Percentiles rank a stretch among this genome's conserved stretches.
phyloP scores from a whole-genome alignment of 2,797 vertebrate species.

The Channallabes apus region DNA sequence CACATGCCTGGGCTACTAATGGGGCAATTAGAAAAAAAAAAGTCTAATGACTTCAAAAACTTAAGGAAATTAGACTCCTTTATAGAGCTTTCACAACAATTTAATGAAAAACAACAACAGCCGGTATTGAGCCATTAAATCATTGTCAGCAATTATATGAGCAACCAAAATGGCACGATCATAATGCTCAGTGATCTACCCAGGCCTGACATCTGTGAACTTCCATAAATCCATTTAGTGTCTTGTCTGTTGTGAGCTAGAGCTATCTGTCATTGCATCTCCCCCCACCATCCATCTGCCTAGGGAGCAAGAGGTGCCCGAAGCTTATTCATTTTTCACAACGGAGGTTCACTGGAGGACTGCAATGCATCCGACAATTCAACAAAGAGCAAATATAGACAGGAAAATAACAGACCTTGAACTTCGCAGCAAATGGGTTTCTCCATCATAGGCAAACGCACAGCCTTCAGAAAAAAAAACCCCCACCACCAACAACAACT shows the following conservation, averaged over 20 bases:
- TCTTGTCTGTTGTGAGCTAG: slow-evolving; percentile 51
- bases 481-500: too few relatives aligned
- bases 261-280: slow-evolving; percentile 56
- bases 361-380: slow-evolving; percentile 48
- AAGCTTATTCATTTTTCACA: slow-evolving; percentile 48
- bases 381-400: slow-evolving; percentile 46
- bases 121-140: slow-evolving; percentile 49
- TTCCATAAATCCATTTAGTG: slow-evolving; percentile 56
- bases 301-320: slow-evolving; percentile 44
- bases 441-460: slow-evolving; percentile 30
- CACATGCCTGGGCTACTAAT: neutral
- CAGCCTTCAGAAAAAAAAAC: neutral
- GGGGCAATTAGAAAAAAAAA: slow-evolving; percentile 24
- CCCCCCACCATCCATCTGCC: slow-evolving; percentile 42
- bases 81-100: slow-evolving; percentile 43
- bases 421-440: slow-evolving; percentile 41
- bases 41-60: slow-evolving; percentile 10
- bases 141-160: slow-evolving; percentile 50
- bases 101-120: slow-evolving; percentile 44
- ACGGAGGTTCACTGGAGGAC: slow-evolving; percentile 41
- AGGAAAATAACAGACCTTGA: slow-evolving; percentile 44
- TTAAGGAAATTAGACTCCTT: slow-evolving; percentile 27
- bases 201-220: slow-evolving; percentile 52
- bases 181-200: slow-evolving; percentile 50
- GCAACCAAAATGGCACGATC: slow-evolving; percentile 45